Evolutionary conservation across 2,113 vertebrate genomes (phyloP).

Genomic region (Sphyrna mokarran): DNA sequence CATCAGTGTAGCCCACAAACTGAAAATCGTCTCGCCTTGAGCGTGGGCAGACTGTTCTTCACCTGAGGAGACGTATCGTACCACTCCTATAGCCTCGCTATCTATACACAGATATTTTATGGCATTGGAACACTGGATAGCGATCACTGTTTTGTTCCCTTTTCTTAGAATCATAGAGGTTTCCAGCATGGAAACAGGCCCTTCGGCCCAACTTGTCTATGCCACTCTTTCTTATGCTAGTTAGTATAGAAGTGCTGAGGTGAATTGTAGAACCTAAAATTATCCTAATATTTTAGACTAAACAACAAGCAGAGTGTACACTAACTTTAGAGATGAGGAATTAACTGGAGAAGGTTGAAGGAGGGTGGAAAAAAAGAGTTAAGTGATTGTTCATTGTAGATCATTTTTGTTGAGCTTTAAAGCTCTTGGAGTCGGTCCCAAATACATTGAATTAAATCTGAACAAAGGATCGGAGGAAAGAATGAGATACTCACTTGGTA

Average conservation of each 20-base stretch:
- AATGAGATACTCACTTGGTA: conserved; percentile 26
- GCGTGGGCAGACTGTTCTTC: not conserved
- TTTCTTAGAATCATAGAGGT: too few species aligned
- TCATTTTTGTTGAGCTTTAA: not conserved
- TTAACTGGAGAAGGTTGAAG: not conserved
- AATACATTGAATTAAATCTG: conserved; percentile 27
- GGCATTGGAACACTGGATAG: not conserved
- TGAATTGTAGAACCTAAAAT: too few species aligned
- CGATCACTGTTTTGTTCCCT: not conserved
- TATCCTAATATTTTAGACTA: not conserved
- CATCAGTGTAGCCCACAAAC: not conserved
- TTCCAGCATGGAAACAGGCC: not conserved
- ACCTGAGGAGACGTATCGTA: not conserved
- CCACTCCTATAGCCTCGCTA: not conserved
- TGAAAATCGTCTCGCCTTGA: not conserved
- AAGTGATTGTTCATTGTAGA: not conserved
- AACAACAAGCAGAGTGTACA: not conserved
- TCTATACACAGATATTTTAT: not conserved
- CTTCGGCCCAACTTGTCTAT: too few species aligned
- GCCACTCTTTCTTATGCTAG: too few species aligned
- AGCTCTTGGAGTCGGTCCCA: conserved; percentile 8
- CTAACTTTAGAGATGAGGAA: not conserved
- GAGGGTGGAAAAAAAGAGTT: not conserved
- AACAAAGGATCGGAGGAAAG: conserved; percentile 26
- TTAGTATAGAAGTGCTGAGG: not conserved